Base-by-base conservation (phyloP, 2,888 invertebrate species). In the Zeuzera pyrina region DNA sequence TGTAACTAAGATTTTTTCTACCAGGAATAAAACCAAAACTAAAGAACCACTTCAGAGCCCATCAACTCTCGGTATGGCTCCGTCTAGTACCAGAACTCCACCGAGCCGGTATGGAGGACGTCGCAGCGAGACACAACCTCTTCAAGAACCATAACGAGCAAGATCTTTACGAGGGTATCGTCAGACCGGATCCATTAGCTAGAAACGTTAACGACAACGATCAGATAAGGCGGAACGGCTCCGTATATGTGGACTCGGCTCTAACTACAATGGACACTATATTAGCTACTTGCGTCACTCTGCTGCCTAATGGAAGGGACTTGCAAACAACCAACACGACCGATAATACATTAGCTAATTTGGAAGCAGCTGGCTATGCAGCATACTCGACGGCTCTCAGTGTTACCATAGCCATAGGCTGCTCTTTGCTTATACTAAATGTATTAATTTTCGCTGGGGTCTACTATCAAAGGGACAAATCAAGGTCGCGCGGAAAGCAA, bases 11-110 rank as follows among this genome's bases (percentile, higher is more conserved):
- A 15, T 50, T 52, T 62, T 42, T 71, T 52, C 50, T 68, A 74
- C 1, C 86, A 97, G 97, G 95, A 47, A 89, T 92, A 88, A 95
- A 95, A 61, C 94, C 96, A 1, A 89, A 92, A 39, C 88, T 95
- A 76, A 94, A 94, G 64, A 95, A 95, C 66, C 97, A 97, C 79
- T 97, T 94, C 78, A 88, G 97, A 29, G 95, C 97, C 1, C 96
- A 97, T 72, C 95, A 97, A 63, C 86, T 97, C 30, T 96, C 97
- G 28, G 94, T 97, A 26, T 98, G 98, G 98, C 77, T 97, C 5
- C 91, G 97, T 3, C 87, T 97, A 4, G 93, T 98, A 28, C 97
- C 97, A 0, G 96, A 97, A 66, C 85, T 94, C 0, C 94, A 94
- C 63, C 85, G 93, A 32, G 91, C 93, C 0, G 94, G 94, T 2